Evolutionary conservation across 2,113 vertebrate species (phyloP), one percentile per base, ranked within the genome.

Genomic region (Centropristis striata): DNA sequence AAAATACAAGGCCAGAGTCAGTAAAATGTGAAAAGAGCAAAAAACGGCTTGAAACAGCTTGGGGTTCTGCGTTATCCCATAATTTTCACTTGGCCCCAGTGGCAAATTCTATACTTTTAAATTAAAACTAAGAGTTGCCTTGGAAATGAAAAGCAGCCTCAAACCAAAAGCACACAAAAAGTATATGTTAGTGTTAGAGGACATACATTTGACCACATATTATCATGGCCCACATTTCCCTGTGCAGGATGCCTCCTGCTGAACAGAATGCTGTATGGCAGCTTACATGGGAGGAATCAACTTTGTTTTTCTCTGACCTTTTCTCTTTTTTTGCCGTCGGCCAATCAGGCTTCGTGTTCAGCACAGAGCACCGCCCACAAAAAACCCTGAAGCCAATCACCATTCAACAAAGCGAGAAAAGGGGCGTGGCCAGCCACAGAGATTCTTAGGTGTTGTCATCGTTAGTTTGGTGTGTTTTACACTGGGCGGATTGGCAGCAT

Each of bases 371-470:
- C 85, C 76, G 79, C 88, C 87, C 16, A 61, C 0, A 46, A 4
- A 14, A 4, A 41, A 2, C 0, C 0, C 1, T 1, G 0, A 5
- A 49, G 39, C 92, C 91, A 94, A 92, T 91, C 10, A 2, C 1
- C 2, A 71, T 83, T 36, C 23, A 25, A 76, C 6, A 25, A 37
- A 39, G 15, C 21, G 25, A 37, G 4, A 13, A 54, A 46, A 1
- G 7, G 65, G 95, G 92, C 70, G 92, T 92, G 13, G 78, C 4
- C 10, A 71, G 71, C 49, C 60, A 55, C 64, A 77, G 80, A 94
- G 87, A 93, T 90, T 91, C 89, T 91, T 66, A 86, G 93, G 94
- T 92, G 93, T 91, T 95, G 95, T 95, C 93, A 94, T 94, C 66
- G 82, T 80, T 80, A 91, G 88, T 89, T 90, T 90, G 81, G 89